Conservation (phyloP, 2,888 invertebrate species). For the Gymnocheta viridis region DNA sequence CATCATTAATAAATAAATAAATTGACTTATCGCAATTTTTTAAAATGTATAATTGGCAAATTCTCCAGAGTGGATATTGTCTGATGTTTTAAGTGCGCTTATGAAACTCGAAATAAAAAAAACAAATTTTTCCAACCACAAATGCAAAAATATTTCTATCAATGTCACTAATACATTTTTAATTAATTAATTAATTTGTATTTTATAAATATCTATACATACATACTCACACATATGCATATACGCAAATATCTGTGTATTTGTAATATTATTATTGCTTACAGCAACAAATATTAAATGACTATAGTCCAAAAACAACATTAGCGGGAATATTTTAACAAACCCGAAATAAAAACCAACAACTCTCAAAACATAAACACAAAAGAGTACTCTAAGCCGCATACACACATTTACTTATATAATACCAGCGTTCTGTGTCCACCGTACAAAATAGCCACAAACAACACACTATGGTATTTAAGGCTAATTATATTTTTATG, state of each 20-base stretch:
- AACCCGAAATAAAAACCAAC: constrained; percentile 38
- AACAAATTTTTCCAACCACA: constrained; percentile 5
- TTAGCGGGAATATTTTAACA: constrained; percentile 29
- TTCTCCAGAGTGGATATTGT: too few relatives aligned
- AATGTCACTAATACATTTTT: constrained; percentile 62
- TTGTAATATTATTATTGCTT: constrained; percentile 13
- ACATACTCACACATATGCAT: not conserved
- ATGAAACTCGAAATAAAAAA: constrained; percentile 1
- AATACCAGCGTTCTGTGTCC: not conserved
- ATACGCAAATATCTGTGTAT: not conserved
- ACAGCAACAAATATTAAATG: constrained; percentile 52
- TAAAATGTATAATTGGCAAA: not conserved
- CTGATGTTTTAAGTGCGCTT: not conserved
- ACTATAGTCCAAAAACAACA: constrained; percentile 21
- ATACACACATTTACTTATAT: not conserved
- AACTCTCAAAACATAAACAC: constrained; percentile 9
- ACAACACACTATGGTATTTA: constrained; percentile 60
- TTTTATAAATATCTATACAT: not conserved
- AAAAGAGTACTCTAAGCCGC: not conserved
- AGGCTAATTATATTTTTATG: constrained; percentile 68
- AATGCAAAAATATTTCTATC: constrained; percentile 59
- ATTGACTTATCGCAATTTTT: constrained; percentile 31
- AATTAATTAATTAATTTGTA: constrained; percentile 67
- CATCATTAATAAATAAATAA: constrained; percentile 44
- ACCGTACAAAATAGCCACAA: constrained; percentile 49